Base-by-base conservation (phyloP, 2,113 vertebrate genomes). In the Microtus oregoni region DNA sequence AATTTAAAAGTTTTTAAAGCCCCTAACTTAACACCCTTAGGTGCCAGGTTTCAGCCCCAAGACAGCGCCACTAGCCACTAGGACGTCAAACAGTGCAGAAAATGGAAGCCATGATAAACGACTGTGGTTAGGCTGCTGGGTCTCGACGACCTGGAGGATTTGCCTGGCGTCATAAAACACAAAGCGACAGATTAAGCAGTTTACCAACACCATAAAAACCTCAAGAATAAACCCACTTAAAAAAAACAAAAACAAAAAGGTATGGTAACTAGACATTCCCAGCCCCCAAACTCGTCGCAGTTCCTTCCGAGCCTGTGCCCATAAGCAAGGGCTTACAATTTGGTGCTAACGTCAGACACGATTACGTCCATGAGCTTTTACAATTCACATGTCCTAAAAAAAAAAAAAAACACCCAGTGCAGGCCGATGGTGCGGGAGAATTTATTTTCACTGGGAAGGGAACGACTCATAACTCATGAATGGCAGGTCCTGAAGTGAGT, bases 391-490 rank as follows among this genome's bases (percentile, higher is more conserved):
- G 94, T 97, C 79, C 95, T 96, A 90, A 95, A 44, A 44, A 44
- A 44, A 44, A 44, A 97, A 93, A 93, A 97, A 98, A 97, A 97
- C 85, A 97, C 97, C 95, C 81, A 92, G 96, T 94, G 96, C 4
- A 44, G 97, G 97, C 97, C 0, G 89, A 97, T 4, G 38, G 93
- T 96, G 95, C 81, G 1, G 96, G 95, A 98, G 95, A 98, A 98
- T 98, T 98, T 98, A 98, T 98, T 98, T 98, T 98, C 97, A 96
- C 97, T 97, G 96, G 98, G 96, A 98, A 98, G 97, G 94, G 98
- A 99, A 98, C 98, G 98, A 98, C 97, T 97, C 97, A 98, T 98
- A 99, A 98, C 96, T 98, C 98, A 98, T 72, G 94, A 98, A 95
- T 97, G 98, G 98, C 98, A 98, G 98, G 76, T 96, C 97, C 98